Evolutionary conservation across 2,113 vertebrate genomes (phyloP), one percentile per base, ranked within the genome.

Genomic region (Leucosticte australis): DNA sequence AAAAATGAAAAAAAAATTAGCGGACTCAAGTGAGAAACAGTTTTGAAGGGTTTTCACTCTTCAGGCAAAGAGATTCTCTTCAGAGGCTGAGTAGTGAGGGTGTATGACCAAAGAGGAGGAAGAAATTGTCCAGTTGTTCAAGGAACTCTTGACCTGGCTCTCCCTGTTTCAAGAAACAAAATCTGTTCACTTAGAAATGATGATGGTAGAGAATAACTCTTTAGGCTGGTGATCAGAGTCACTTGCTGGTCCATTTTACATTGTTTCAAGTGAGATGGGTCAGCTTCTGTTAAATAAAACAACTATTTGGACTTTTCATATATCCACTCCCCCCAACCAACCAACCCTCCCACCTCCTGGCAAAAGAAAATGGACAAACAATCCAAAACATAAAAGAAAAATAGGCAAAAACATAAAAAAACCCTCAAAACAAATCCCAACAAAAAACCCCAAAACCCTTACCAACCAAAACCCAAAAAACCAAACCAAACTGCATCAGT

Each of bases 291-390:
- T 65, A 20, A 74, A 64, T 37, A 56, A 91, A 83, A 56, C 9
- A 46, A 16, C 3, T 30, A 2, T 50, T 78, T 8, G 28, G n/a
- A 7, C 14, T 90, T 70, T 63, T 57, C 20, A 37, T 78, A 37
- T 5, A 41, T 8, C 24, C 30, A 11, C 27, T 59, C 6, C 4
- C 11, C 22, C 18, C 33, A 59, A 7, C 5, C n/a, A 65, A 42
- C 7, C 3, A 44, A 17, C 3, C 20, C 11, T 10, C 14, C 15
- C 4, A 20, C 4, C 17, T 37, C 9, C 31, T 2, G 3, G 37
- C 31, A 27, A 50, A 50, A 68, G 31, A 67, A 27, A 86, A 50
- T 10, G 30, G 24, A 49, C 1, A 35, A 67, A 26, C 31, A 35
- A 35, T 21, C 21, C 9, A 59, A 68, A 68, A 37, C 17, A 42